Evolutionary conservation across 2,888 invertebrate genomes (phyloP).

Genomic region (Creontiades dilutus): DNA sequence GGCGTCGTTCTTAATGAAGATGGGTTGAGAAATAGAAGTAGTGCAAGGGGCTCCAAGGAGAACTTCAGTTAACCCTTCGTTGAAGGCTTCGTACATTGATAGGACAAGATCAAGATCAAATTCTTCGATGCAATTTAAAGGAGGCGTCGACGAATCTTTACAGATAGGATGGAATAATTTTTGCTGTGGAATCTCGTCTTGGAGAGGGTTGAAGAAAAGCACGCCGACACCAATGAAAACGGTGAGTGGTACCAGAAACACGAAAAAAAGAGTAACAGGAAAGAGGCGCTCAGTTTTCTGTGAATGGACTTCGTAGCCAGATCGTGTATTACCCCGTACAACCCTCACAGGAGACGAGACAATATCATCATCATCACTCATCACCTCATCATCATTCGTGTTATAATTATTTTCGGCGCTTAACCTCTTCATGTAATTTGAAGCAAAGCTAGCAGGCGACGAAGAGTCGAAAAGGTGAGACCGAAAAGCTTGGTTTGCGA

Average conservation of each 20-base stretch:
- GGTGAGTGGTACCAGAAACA: slow-evolving; percentile 14
- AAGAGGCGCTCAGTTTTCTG: neutral
- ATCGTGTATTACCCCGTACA: neutral
- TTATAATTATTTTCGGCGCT: neutral
- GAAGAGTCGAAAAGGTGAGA: slow-evolving; percentile 18
- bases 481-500: slow-evolving; percentile 43
- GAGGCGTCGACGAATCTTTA: neutral
- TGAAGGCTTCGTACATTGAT: slow-evolving; percentile 22
- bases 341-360: slow-evolving; percentile 52
- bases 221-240: neutral
- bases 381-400: neutral
- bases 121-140: slow-evolving; percentile 2
- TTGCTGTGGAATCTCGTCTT: neutral
- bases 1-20: slow-evolving; percentile 47
- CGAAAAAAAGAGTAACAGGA: neutral
- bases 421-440: slow-evolving; percentile 17
- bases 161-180: slow-evolving; percentile 5
- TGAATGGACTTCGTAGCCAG: slow-evolving; percentile 55
- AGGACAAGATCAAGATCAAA: neutral
- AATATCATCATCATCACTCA: slow-evolving; percentile 51
- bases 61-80: slow-evolving; percentile 6
- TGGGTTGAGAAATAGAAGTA: neutral
- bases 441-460: neutral
- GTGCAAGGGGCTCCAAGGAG: slow-evolving; percentile 38
- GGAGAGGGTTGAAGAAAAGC: neutral